Evolutionary conservation across 2,797 vertebrate species (phyloP).

Genomic region (Leptodactylus fallax): DNA sequence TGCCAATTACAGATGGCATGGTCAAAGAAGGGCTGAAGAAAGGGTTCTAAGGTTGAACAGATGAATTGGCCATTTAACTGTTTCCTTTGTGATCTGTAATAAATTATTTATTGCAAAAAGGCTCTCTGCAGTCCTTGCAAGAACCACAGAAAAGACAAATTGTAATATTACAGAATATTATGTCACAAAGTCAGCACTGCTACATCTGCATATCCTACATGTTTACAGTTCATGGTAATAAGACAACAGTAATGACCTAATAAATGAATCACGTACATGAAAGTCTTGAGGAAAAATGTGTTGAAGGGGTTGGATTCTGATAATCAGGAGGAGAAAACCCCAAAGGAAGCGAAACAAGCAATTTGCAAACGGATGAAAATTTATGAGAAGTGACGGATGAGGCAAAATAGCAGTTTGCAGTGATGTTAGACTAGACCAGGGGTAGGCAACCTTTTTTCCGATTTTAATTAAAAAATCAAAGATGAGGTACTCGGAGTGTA

Average conservation of each 20-base stretch:
- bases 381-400: not conserved
- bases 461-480: too few species aligned
- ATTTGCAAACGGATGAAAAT: not conserved
- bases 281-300: not conserved
- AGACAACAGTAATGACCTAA: too few species aligned
- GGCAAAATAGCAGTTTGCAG: not conserved
- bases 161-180: not conserved
- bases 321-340: not conserved
- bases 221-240: too few species aligned
- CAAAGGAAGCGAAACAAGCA: not conserved
- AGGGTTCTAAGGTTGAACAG: not conserved
- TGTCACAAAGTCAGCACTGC: not conserved
- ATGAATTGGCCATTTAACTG: not conserved
- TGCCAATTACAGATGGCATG: conserved; percentile 5
- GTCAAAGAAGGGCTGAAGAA: not conserved
- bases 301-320: not conserved
- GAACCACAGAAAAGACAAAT: not conserved
- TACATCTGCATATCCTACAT: not conserved
- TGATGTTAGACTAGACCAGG: not conserved
- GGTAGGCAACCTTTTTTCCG: too few species aligned
- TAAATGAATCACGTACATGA: not conserved
- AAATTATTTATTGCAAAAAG: not conserved
- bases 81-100: not conserved
- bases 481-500: too few species aligned
- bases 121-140: not conserved